Evolutionary conservation across 2,888 invertebrate genomes (phyloP).

Genomic region (Apantesis nais): DNA sequence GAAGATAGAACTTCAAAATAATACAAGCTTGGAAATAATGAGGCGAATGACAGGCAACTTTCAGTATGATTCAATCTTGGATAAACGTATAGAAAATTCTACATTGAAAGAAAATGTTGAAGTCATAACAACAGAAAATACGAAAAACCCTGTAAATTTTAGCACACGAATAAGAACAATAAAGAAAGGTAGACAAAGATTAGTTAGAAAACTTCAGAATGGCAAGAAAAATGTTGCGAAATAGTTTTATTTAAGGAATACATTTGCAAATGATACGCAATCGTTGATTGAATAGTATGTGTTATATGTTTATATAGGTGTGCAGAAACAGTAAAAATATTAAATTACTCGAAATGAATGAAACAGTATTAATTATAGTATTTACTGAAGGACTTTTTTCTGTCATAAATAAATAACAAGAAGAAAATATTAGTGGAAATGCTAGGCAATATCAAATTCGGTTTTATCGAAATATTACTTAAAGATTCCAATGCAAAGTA

Average conservation of each 20-base stretch:
- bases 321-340: background rate
- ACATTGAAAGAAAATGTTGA: constrained; percentile 8
- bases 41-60: constrained; percentile 45
- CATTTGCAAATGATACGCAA: background rate
- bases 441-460: too few species aligned
- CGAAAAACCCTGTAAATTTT: constrained; percentile 1
- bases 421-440: too few species aligned
- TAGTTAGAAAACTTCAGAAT: constrained; percentile 49
- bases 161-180: constrained; percentile 41
- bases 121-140: constrained; percentile 17
- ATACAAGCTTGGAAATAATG: constrained; percentile 63
- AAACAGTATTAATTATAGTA: too few species aligned
- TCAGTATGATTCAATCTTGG: constrained; percentile 10
- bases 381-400: too few species aligned
- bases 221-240: constrained; percentile 46
- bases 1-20: constrained; percentile 67
- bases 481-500: too few species aligned
- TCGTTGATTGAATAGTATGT: background rate
- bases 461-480: too few species aligned
- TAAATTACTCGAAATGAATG: background rate
- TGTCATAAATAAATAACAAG: too few species aligned
- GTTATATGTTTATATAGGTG: background rate
- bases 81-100: background rate
- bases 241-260: background rate
- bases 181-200: constrained; percentile 54